Percentiles rank a stretch among this genome's conserved stretches.
These are phyloP conservation scores for Griposia aprilina DNA, from an alignment of 2,888 invertebrate species.

Conservation along the genomic window DNA sequence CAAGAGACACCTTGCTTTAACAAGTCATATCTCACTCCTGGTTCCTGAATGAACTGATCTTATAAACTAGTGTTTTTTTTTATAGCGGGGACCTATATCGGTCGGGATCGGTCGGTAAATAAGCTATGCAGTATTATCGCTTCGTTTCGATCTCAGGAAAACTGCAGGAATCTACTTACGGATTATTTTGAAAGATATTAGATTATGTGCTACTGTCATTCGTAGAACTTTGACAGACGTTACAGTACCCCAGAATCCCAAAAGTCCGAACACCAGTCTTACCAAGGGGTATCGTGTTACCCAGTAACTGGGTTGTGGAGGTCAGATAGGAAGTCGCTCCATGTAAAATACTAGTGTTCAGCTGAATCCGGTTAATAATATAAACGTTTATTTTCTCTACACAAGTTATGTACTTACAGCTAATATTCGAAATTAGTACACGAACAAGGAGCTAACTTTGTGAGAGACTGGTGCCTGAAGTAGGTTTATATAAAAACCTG, in stretches of 20 bases:
- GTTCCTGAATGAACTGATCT: neutral
- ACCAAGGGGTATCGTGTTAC: neutral
- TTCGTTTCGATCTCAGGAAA: neutral
- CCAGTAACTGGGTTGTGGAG: neutral
- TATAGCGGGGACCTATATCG: neutral
- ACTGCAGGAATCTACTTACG: neutral
- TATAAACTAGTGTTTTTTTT: neutral
- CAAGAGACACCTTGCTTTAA: neutral
- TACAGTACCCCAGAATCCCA: neutral
- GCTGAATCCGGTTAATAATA: neutral
- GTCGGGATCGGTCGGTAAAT: neutral
- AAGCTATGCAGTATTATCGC: neutral
- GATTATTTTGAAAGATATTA: neutral
- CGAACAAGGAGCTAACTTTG: too few relatives aligned
- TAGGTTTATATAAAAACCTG: too few relatives aligned
- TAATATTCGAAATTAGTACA: too few relatives aligned
- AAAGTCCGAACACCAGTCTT: neutral
- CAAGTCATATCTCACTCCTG: neutral
- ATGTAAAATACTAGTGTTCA: neutral
- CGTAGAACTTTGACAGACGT: neutral
- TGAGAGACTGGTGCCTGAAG: too few relatives aligned
- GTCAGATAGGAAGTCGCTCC: neutral
- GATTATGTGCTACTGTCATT: neutral
- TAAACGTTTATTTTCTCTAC: too few relatives aligned
- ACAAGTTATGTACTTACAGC: too few relatives aligned